Percentiles rank a stretch among this genome's conserved stretches.
Evolutionary conservation across 2,888 invertebrate species (phyloP).

Genomic region (Nesidiocoris tenuis): DNA sequence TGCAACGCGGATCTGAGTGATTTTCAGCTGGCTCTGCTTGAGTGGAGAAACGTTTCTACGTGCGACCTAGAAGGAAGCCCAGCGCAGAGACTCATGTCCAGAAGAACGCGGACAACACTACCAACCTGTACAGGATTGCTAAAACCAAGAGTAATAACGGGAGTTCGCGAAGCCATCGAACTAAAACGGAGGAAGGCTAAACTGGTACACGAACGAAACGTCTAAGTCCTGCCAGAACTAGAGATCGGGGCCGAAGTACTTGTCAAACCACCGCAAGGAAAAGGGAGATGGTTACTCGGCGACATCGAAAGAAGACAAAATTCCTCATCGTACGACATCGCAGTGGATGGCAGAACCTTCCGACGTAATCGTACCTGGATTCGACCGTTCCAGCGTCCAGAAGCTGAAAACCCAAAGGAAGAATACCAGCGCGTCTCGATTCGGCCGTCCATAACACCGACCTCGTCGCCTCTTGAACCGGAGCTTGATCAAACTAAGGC

Average conservation of each 20-base stretch:
- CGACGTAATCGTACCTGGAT: constrained; percentile 14
- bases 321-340: not conserved
- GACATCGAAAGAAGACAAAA: constrained; percentile 4
- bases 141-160: not conserved
- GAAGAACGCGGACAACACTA: constrained; percentile 40
- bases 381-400: not conserved
- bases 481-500: no score
- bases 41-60: constrained; percentile 50
- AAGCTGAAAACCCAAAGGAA: not conserved
- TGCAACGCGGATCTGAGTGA: constrained; percentile 40
- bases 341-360: not conserved
- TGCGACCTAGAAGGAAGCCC: constrained; percentile 47
- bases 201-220: constrained; percentile 22
- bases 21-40: constrained; percentile 46
- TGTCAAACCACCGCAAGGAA: constrained; percentile 46
- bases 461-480: no score
- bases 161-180: constrained; percentile 7
- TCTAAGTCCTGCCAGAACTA: constrained; percentile 33
- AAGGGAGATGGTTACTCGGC: constrained; percentile 48
- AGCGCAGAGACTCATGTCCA: constrained; percentile 46
- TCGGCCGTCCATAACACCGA: no score
- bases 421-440: no score
- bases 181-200: constrained; percentile 22
- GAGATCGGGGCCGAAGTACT: constrained; percentile 30
- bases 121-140: constrained; percentile 5